These are phyloP conservation scores for Nanorana parkeri DNA, from an alignment of 2,113 vertebrate species.

Conservation along the genomic window DNA sequence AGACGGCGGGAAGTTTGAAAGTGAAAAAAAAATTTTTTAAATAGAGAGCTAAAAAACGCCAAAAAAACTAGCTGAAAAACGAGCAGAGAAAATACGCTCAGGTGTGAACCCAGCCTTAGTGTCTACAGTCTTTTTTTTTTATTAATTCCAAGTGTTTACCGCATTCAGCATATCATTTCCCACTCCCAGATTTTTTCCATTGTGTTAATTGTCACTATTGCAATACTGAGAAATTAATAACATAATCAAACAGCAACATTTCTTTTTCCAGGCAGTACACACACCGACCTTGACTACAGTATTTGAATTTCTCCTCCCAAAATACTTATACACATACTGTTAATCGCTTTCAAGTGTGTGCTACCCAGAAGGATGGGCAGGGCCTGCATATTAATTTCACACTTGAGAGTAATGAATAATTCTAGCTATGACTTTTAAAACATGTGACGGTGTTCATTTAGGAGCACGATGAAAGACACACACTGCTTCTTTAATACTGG, in stretches of 20 bases:
- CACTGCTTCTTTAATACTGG: constrained; percentile 41
- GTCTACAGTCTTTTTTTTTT: too few species aligned
- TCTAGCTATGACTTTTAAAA: constrained; percentile 19
- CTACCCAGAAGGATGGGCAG: background rate
- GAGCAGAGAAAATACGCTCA: too few species aligned
- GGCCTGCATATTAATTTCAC: constrained; percentile 26
- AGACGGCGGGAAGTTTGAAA: too few species aligned
- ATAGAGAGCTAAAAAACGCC: too few species aligned
- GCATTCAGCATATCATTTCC: too few species aligned
- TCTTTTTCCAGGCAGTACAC: background rate
- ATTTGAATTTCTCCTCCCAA: background rate
- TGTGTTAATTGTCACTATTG: too few species aligned
- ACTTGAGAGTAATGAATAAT: constrained; percentile 32
- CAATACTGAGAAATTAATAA: too few species aligned
- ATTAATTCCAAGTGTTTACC: too few species aligned
- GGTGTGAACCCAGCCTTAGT: too few species aligned
- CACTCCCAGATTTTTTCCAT: too few species aligned
- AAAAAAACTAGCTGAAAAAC: too few species aligned
- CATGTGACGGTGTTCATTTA: constrained; percentile 33
- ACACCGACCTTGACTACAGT: background rate
- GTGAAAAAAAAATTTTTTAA: too few species aligned
- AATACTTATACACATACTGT: background rate
- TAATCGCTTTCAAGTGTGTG: constrained; percentile 15
- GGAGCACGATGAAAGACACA: constrained; percentile 44
- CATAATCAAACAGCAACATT: background rate